Base-by-base conservation (phyloP, 2,888 invertebrate species). In the Orthosia incerta region DNA sequence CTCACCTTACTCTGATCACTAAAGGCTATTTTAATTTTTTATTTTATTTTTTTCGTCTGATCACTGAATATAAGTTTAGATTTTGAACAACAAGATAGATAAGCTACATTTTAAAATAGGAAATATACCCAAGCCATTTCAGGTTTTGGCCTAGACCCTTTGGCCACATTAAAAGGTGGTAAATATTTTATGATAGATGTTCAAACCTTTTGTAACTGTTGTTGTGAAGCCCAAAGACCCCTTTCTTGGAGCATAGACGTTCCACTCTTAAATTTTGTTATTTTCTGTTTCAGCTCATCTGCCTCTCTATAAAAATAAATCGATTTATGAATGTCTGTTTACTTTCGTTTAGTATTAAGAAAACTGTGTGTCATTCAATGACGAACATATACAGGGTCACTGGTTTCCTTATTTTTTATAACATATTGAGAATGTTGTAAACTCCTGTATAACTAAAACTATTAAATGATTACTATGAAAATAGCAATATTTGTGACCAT, bases 251-350 rank as follows among this genome's bases (percentile, higher is more conserved):
- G 87, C 94, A 96, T 94, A 65, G 95, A 94, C 13, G 93, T 94
- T 73, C 95, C 94, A 94, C 97, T 97, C 91, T 97, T 97, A 88
- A 97, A 97, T 91, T 96, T 97, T 86, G 97, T 96, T 83, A 98
- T 97, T 90, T 97, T 97, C 87, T 97, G 97, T 93, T 98, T 98
- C 85, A 98, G 94, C 87, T 97, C 97, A 93, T 98, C 98, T 85
- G 98, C 98, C 97, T 98, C 97, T 91, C 98, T 98, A 80, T 5
- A 75, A 74, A 63, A 71, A 75, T 20, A 50, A 26, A 51, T 18
- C 60, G 3, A 13, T 55, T 23, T 57, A 5, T 39, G 18, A 48
- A 46, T 26, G 20, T 39, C 15, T 65, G 61, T 56, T 66, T 56
- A 64, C 31, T 39, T 59, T 66, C 20, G 26, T 45, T 1, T 62